phyloP scores from a whole-genome alignment of 2,113 vertebrate species.

The Podarcis cretensis region DNA sequence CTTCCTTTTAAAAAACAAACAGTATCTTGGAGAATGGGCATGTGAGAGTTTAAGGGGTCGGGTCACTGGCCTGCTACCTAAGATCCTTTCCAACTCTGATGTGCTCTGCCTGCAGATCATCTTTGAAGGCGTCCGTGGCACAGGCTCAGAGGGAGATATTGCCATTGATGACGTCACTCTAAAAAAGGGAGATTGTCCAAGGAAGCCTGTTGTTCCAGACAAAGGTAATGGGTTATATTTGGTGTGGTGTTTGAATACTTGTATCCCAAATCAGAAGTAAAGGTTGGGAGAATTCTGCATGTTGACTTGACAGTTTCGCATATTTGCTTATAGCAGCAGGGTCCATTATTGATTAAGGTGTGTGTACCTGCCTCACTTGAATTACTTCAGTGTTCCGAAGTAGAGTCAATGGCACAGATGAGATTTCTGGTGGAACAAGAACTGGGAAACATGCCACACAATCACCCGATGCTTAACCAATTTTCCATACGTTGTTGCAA shows the following conservation, averaged over 20 bases:
- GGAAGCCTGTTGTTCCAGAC: slow-evolving; percentile 76
- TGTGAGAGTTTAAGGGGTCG: background rate
- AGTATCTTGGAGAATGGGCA: background rate
- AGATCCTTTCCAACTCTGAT: slow-evolving; percentile 42
- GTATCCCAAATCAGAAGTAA: background rate
- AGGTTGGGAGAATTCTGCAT: background rate
- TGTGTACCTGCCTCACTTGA: background rate
- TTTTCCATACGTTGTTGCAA: background rate
- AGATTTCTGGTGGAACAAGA: background rate
- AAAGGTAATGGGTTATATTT: slow-evolving; percentile 64
- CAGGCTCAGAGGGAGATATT: slow-evolving; percentile 91
- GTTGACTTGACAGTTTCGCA: background rate
- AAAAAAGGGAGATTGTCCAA: slow-evolving; percentile 90
- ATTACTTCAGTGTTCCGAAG: background rate
- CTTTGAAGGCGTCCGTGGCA: slow-evolving; percentile 93
- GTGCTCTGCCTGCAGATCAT: slow-evolving; percentile 83
- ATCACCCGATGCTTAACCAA: background rate
- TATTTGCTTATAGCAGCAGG: background rate
- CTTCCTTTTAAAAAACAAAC: background rate
- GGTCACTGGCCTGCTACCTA: background rate
- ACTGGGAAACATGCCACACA: background rate
- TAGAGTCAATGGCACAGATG: background rate
- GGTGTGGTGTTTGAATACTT: rapidly evolving
- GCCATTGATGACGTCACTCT: slow-evolving; percentile 95
- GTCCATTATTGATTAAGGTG: background rate